Conservation (phyloP, 2,797 vertebrate species). For the Melanotaenia parkinsoni region DNA sequence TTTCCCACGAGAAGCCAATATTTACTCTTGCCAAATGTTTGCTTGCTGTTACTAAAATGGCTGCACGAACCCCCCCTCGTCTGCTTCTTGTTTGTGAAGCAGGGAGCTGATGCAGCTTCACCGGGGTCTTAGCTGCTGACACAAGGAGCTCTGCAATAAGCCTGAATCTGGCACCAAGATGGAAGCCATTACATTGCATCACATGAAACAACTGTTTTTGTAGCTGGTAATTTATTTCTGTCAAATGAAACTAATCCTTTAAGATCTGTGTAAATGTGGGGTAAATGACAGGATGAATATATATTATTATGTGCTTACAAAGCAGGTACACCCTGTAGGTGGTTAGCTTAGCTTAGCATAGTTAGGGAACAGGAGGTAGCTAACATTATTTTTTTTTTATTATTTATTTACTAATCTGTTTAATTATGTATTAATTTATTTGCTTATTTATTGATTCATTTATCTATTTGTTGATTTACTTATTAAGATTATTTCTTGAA, state of each 20-base stretch:
- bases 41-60: constrained; percentile 53
- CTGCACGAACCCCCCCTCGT: constrained; percentile 2
- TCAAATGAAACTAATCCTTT: too few relatives aligned
- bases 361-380: too few relatives aligned
- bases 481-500: background rate
- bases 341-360: too few relatives aligned
- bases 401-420: background rate
- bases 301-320: too few relatives aligned
- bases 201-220: background rate
- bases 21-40: constrained; percentile 57
- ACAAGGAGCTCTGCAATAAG: background rate
- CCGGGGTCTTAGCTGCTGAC: constrained; percentile 22
- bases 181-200: too few relatives aligned
- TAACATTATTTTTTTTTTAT: background rate
- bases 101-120: constrained; percentile 19
- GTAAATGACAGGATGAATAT: too few relatives aligned
- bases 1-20: constrained; percentile 45
- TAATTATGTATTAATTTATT: too few relatives aligned
- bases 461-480: background rate
- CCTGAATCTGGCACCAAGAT: too few relatives aligned
- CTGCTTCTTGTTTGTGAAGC: constrained; percentile 33
- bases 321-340: too few relatives aligned
- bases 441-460: too few relatives aligned
- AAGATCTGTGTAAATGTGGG: too few relatives aligned
- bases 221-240: background rate